Evolutionary conservation across 2,113 vertebrate genomes (phyloP), one percentile per base, ranked within the genome.

Genomic region (Archilochus colubris): DNA sequence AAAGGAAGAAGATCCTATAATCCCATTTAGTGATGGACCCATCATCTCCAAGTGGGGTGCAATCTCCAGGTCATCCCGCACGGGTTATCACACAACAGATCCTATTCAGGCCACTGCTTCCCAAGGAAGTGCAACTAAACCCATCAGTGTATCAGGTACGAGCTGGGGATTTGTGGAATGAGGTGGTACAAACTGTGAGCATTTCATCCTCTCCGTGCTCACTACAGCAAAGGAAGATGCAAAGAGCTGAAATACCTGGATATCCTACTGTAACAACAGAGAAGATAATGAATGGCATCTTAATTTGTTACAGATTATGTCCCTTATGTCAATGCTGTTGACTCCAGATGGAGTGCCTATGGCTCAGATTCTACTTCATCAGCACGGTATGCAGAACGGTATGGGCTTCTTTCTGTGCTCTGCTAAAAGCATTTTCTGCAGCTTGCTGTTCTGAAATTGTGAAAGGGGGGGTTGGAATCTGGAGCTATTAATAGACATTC

Each of bases 1-100:
- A 33, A 99, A 99, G 96, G 99, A 99, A 40, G 99, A 99, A 95
- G 99, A 99, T 88, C 99, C 99, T 33, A 99, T 99, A 96, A 99
- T 99, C 97, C 99, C 99, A 3, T 99, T 99, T 72, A 98, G 99
- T 2, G 99, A 99, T 67, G 99, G 99, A 63, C 99, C 99, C 24
- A 99, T 99, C 95, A 99, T 99, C 96, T 99, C 99, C 86, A 99
- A 99, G 96, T 99, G 99, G 99, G 99, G 99, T 24, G 99, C 99
- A 33, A 99, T 99, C 97, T 99, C 99, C 78, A 98, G 99, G 82
- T 99, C 99, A 27, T 98, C 99, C 57, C 99, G 99, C 88, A 99
- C 99, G 5, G 99, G 98, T 67, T 99, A 99, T 87, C 99, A 99
- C 97, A 99, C 98, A 44, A 99, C 99, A 5, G 99, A 99, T 94